A percentile compares a stretch with the other conserved stretches of the same genome.
Conservation (phyloP, 2,113 vertebrate species). For the Ammospiza caudacuta region DNA sequence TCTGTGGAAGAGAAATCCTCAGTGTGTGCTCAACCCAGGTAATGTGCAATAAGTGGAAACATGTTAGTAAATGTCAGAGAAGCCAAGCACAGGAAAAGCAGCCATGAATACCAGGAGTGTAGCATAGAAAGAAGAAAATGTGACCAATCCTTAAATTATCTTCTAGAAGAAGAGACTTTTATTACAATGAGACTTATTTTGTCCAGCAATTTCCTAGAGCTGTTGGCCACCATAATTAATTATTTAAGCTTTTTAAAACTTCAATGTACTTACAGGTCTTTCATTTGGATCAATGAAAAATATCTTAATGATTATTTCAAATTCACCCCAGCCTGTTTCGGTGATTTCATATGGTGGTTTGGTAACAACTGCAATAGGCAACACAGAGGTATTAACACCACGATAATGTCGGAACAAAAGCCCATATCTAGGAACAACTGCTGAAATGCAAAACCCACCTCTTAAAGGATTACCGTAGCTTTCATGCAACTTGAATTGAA, state of each 20-base stretch:
- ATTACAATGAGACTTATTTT: neutral
- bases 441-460: slow-evolving; percentile 73
- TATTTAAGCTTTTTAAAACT: neutral
- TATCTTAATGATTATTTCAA: slow-evolving; percentile 98
- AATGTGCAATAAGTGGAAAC: fast-evolving
- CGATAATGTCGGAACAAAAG: neutral
- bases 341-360: slow-evolving; percentile 99
- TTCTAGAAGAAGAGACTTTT: neutral
- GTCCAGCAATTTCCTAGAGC: neutral
- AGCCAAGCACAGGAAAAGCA: neutral
- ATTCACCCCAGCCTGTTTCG: slow-evolving; percentile 98
- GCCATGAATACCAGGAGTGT: fast-evolving
- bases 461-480: slow-evolving; percentile 96
- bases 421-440: neutral
- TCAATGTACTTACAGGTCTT: slow-evolving; percentile 85
- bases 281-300: slow-evolving; percentile 99
- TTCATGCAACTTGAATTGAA: slow-evolving; percentile 98
- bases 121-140: neutral
- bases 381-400: neutral
- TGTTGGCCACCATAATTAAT: neutral
- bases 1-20: neutral
- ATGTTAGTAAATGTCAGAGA: fast-evolving
- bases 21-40: neutral
- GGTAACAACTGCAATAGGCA: slow-evolving; percentile 86
- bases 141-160: neutral